A percentile compares a stretch with the other conserved stretches of the same genome.
Conservation (phyloP, 2,113 vertebrate genomes). For the Bos javanicus region DNA sequence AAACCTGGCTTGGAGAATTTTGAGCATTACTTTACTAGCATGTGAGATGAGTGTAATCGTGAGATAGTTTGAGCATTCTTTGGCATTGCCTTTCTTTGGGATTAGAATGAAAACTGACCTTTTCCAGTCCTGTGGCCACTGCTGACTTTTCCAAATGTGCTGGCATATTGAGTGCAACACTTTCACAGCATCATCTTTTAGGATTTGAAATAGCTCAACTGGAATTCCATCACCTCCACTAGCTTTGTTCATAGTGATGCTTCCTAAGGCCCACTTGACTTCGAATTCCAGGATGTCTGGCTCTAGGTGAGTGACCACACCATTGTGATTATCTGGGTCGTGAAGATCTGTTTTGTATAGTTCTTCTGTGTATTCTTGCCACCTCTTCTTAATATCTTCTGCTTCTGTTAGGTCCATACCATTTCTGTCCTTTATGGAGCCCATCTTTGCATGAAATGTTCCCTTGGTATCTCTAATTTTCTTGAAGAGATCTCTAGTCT, state of each 20-base stretch:
- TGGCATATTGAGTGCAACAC: background rate
- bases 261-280: background rate
- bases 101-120: background rate
- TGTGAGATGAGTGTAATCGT: background rate
- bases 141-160: background rate
- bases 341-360: background rate
- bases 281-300: background rate
- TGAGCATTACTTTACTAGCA: background rate
- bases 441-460: background rate
- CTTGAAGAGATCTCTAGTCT: background rate
- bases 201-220: background rate
- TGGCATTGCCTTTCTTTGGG: background rate
- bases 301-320: background rate
- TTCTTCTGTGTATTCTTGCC: background rate
- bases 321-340: background rate
- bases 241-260: background rate
- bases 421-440: background rate
- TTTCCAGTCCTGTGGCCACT: background rate
- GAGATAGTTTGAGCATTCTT: accelerated
- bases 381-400: background rate
- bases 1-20: background rate
- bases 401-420: background rate
- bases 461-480: background rate
- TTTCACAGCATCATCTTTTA: background rate
- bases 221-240: background rate